phyloP scores from a whole-genome alignment of 2,113 vertebrate genomes.

The Speoplatyrhinus poulsoni region DNA sequence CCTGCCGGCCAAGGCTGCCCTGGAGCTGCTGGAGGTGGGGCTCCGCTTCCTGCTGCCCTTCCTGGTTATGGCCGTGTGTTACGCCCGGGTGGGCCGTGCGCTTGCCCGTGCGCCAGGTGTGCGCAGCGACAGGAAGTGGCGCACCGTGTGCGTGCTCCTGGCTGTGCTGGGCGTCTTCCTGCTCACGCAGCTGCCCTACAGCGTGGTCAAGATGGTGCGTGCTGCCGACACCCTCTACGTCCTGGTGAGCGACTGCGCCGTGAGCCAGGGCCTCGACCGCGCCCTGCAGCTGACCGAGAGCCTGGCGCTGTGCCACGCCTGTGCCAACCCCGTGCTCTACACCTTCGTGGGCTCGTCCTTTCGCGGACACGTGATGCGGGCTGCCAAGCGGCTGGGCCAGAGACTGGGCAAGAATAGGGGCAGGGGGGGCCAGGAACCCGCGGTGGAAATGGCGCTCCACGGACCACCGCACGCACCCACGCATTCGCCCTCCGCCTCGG shows the following conservation, averaged over 20 bases:
- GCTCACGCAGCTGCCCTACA: slow-evolving; percentile 91
- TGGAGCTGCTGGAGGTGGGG: slow-evolving; percentile 87
- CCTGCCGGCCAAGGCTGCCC: slow-evolving; percentile 75
- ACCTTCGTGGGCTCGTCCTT: slow-evolving; percentile 89
- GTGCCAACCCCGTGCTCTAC: slow-evolving; percentile 92
- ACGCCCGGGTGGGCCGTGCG: slow-evolving; percentile 72
- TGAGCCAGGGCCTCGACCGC: slow-evolving; percentile 83
- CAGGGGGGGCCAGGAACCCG: slow-evolving; percentile 28
- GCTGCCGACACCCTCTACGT: slow-evolving; percentile 84
- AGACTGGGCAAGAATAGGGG: slow-evolving; percentile 42
- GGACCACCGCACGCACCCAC: slow-evolving; percentile 45
- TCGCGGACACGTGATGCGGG: slow-evolving; percentile 81
- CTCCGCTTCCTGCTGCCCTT: slow-evolving; percentile 88
- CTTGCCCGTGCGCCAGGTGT: slow-evolving; percentile 74
- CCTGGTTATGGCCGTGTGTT: slow-evolving; percentile 86
- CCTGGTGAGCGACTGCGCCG: slow-evolving; percentile 80
- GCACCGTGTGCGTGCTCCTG: slow-evolving; percentile 82
- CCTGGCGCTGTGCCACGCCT: slow-evolving; percentile 87
- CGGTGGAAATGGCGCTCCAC: slow-evolving; percentile 69
- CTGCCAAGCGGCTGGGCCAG: slow-evolving; percentile 77
- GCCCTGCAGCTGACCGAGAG: slow-evolving; percentile 86
- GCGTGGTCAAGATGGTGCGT: slow-evolving; percentile 84
- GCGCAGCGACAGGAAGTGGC: slow-evolving; percentile 78
- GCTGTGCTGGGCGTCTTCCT: slow-evolving; percentile 86
- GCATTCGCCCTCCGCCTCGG: slow-evolving; percentile 62